Conservation (phyloP, 1,140 invertebrate species). For the Pararge aegeria region DNA sequence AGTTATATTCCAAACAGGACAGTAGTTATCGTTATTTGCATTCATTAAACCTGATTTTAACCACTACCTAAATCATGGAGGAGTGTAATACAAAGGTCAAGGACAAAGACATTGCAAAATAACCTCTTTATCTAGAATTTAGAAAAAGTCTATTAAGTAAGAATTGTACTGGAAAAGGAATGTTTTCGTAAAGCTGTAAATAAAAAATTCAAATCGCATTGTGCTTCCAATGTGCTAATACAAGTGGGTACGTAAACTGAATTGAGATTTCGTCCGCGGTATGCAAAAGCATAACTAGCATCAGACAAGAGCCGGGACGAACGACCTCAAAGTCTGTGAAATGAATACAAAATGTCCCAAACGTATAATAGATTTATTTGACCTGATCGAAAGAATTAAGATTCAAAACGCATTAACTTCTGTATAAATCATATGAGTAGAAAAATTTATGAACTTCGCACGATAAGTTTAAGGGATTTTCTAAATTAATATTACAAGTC, state of each 20-base stretch:
- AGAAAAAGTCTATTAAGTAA: no score
- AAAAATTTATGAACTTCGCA: no score
- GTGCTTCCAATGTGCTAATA: conserved; percentile 66
- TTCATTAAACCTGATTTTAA: no score
- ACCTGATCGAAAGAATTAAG: not conserved
- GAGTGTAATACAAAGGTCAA: not conserved
- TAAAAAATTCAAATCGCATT: conserved; percentile 46
- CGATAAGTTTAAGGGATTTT: no score
- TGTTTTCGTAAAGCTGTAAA: not conserved
- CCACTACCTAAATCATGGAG: no score
- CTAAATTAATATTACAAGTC: no score
- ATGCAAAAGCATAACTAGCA: conserved; percentile 61
- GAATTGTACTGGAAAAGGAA: not conserved
- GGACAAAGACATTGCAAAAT: not conserved
- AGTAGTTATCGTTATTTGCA: no score
- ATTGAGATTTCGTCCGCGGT: conserved; percentile 54
- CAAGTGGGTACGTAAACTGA: conserved; percentile 46
- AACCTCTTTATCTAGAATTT: no score
- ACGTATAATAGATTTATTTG: conserved; percentile 31
- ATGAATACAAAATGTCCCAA: conserved; percentile 68
- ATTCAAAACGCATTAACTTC: not conserved
- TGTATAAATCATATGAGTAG: no score
- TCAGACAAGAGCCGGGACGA: conserved; percentile 72
- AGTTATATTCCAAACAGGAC: no score
- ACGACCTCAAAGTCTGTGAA: conserved; percentile 65